Evolutionary conservation across 2,888 invertebrate species (phyloP), one percentile per base, ranked within the genome.

Genomic region (Xestia sexstrigata): DNA sequence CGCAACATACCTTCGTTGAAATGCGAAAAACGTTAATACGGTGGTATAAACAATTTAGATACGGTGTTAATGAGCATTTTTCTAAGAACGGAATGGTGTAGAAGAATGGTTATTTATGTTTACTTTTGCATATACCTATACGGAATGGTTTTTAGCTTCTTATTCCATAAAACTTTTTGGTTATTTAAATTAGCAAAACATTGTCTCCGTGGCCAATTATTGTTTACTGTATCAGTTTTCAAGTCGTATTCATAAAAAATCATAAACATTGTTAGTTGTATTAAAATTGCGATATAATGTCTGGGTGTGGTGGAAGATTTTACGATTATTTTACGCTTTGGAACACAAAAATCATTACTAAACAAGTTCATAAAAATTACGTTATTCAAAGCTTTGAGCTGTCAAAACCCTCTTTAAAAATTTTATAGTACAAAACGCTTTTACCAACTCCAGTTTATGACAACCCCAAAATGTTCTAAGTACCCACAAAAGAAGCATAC

Each of bases 371-470:
- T 42, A 62, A 62, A 67, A 76, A 80, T 62, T 30, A 70, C 39
- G 8, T 39, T 63, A 62, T 70, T 62, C 55, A 63, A 70, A 70
- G 47, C 6, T 70, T 45, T 58, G 20, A 30, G 62, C 74, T 77
- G 67, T 77, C 85, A 83, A 74, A 71, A 35, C 17, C 55, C 72
- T 20, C 55, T 69, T 68, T 65, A 67, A 85, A 84, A n/a, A 73
- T 82, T 82, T 84, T 75, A 78, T 78, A 78, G 70, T 70, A 47
- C 26, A 71, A 74, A 74, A 82, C 66, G 55, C 84, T 82, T 84
- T 84, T 79, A 85, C 74, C 79, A 66, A 67, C 42, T 58, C 52
- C 1, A 42, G 68, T 82, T 85, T 79, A 85, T 72, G 70, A 73
- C 69, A 71, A n/a, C 66, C 52, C 30, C 45, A 78, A 78, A 83